Evolutionary conservation across 2,113 vertebrate genomes (phyloP).

Genomic region (Lamprologus callipterus): DNA sequence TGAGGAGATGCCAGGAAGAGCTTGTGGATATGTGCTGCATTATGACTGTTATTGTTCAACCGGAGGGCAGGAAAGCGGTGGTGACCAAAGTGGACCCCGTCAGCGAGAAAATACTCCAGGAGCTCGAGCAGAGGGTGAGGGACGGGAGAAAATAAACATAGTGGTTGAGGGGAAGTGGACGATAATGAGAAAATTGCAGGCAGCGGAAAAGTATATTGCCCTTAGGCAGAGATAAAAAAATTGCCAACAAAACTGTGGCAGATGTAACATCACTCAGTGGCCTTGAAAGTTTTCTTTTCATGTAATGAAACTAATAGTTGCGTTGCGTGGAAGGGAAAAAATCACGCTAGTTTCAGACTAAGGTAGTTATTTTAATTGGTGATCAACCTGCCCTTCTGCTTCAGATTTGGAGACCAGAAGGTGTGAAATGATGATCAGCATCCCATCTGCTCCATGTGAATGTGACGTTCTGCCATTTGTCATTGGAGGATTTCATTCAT

Average conservation of each 20-base stretch:
- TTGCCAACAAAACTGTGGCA: not conserved
- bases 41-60: slow-evolving; percentile 80
- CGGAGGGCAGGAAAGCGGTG: slow-evolving; percentile 61
- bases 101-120: slow-evolving; percentile 63
- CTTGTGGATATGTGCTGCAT: slow-evolving; percentile 92
- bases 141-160: slow-evolving; percentile 45
- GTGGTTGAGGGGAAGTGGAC: not conserved
- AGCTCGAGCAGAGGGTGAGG: slow-evolving; percentile 71
- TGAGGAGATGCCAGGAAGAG: slow-evolving; percentile 81
- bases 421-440: slow-evolving; percentile 29
- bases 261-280: not conserved
- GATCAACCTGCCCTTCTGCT: slow-evolving; percentile 18
- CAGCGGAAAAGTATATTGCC: not conserved
- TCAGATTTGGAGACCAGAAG: slow-evolving; percentile 29
- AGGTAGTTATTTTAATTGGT: not conserved
- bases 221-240: not conserved
- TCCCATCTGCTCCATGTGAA: slow-evolving; percentile 51
- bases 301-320: not conserved
- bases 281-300: not conserved
- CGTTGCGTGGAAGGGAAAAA: not conserved
- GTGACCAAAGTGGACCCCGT: slow-evolving; percentile 73
- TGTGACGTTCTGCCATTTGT: slow-evolving; percentile 31
- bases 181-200: slow-evolving; percentile 14
- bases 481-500: slow-evolving; percentile 19
- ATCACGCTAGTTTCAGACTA: not conserved